These are phyloP conservation scores for Montifringilla adamsi DNA, from an alignment of 2,113 vertebrate genomes.

Conservation along the genomic window DNA sequence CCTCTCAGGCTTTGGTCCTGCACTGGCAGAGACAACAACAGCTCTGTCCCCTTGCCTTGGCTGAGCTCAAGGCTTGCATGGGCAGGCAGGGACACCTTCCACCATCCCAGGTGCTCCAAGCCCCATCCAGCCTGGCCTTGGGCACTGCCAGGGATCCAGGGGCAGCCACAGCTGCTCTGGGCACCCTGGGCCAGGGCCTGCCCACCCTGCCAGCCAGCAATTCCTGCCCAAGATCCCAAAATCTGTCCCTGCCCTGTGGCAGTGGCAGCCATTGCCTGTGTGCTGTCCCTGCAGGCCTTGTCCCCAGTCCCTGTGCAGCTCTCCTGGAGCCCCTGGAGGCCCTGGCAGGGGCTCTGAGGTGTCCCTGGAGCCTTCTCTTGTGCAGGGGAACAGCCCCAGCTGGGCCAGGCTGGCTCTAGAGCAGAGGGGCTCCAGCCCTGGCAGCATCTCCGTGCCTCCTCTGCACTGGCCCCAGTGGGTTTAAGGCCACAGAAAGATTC, in stretches of 20 bases:
- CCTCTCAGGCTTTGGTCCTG: background rate
- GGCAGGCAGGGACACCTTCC: rapidly evolving
- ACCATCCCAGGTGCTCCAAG: rapidly evolving
- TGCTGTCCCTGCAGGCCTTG: background rate
- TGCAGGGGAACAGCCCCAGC: background rate
- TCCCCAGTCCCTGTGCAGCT: background rate
- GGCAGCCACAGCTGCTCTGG: background rate
- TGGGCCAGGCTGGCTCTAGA: background rate
- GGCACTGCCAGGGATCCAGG: background rate
- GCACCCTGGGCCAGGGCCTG: background rate
- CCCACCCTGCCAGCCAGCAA: background rate
- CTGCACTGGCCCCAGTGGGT: background rate
- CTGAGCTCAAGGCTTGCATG: background rate
- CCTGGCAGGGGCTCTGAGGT: background rate
- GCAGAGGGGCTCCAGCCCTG: background rate
- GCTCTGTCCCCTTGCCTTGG: background rate
- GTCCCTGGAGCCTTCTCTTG: background rate
- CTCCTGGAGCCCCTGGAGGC: background rate
- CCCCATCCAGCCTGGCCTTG: background rate
- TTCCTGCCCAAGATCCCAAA: background rate
- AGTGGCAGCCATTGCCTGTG: background rate
- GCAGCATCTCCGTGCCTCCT: background rate
- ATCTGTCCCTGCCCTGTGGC: background rate
- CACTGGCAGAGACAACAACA: background rate
- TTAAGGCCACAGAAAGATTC: background rate